phyloP scores from a whole-genome alignment of 1,140 invertebrate species.

The Geopemphigus sp. region DNA sequence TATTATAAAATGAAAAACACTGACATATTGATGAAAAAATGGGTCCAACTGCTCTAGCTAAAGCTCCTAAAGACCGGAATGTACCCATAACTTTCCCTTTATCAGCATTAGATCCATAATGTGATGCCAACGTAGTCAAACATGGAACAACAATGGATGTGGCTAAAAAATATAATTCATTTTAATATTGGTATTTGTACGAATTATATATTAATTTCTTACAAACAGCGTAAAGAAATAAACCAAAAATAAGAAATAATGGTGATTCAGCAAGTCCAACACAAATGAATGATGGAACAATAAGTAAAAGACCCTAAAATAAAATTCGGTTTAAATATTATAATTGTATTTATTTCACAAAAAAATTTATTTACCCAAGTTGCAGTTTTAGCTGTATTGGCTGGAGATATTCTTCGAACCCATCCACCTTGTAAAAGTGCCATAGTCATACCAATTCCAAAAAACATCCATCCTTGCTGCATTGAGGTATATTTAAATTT shows the following conservation, averaged over 20 bases:
- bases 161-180: constrained; percentile 60
- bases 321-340: neutral
- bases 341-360: neutral
- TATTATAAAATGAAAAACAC: constrained; percentile 45
- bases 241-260: constrained; percentile 70
- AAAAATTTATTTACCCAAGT: constrained; percentile 59
- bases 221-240: constrained; percentile 88
- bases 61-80: constrained; percentile 87
- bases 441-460: constrained; percentile 91
- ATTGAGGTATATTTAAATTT: constrained; percentile 88
- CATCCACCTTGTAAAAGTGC: constrained; percentile 87
- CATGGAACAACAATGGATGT: constrained; percentile 93
- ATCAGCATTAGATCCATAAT: constrained; percentile 75
- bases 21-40: constrained; percentile 76
- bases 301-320: constrained; percentile 76
- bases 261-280: constrained; percentile 71
- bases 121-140: constrained; percentile 84
- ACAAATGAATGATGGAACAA: constrained; percentile 84
- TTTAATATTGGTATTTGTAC: constrained; percentile 6
- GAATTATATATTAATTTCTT: constrained; percentile 58
- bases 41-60: constrained; percentile 89
- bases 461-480: constrained; percentile 98
- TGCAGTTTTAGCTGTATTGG: constrained; percentile 73
- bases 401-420: constrained; percentile 74
- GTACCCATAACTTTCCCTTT: constrained; percentile 92